Evolutionary conservation across 1,140 invertebrate genomes (phyloP).

Genomic region (Cyrtorhinus lividipennis): DNA sequence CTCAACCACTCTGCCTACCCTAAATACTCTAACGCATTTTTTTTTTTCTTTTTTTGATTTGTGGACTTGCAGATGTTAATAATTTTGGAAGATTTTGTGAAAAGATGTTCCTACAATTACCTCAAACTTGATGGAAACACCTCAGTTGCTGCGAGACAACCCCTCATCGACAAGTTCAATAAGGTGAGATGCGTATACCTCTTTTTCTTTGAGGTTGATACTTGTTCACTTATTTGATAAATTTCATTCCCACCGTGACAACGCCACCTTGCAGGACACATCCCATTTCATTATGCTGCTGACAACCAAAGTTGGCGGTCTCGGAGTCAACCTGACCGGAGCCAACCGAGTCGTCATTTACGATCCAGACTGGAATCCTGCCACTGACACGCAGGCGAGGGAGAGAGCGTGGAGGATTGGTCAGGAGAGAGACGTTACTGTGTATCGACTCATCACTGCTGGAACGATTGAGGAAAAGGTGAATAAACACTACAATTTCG

Average conservation of each 20-base stretch:
- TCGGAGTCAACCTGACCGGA: constrained; percentile 90
- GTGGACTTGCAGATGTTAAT: constrained; percentile 69
- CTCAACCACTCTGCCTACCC: no score
- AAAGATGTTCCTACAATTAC: constrained; percentile 59
- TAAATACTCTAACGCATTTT: no score
- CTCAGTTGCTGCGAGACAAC: constrained; percentile 61
- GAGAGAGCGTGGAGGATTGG: constrained; percentile 89
- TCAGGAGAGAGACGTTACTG: constrained; percentile 68
- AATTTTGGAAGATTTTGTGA: constrained; percentile 74
- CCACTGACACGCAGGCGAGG: constrained; percentile 68
- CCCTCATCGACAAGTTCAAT: constrained; percentile 75
- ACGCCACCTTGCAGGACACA: constrained; percentile 44
- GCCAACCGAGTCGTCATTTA: constrained; percentile 90
- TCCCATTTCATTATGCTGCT: constrained; percentile 80
- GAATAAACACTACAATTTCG: no score
- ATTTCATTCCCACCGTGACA: constrained; percentile 23
- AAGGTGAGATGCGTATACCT: constrained; percentile 32
- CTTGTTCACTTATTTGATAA: neutral
- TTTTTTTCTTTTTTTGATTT: no score
- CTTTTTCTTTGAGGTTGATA: constrained; percentile 7
- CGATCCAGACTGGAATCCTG: constrained; percentile 96
- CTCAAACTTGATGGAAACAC: constrained; percentile 87
- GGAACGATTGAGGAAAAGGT: constrained; percentile 90
- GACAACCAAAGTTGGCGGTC: constrained; percentile 86
- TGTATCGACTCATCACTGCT: constrained; percentile 72